Evolutionary conservation across 2,888 invertebrate genomes (phyloP), one percentile per base, ranked within the genome.

Genomic region (Herminia tarsipennalis): DNA sequence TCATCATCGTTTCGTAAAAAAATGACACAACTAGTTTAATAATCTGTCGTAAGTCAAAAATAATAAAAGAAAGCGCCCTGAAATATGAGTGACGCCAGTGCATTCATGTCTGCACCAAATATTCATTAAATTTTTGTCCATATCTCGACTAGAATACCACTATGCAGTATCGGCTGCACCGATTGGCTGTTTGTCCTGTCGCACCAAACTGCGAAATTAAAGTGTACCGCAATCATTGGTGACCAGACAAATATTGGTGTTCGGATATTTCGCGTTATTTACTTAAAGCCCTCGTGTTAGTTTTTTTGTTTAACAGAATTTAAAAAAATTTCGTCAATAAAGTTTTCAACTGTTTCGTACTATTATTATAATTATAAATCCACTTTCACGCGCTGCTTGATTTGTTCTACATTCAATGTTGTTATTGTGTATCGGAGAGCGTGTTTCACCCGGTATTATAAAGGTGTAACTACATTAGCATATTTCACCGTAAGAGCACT

Each of bases 211-310:
- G 5, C 12, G 8, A 45, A 39, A 45, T 45, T 24, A 46, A 46
- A 46, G 24, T 32, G 35, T 9, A 27, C 17, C 25, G 35, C 40
- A 46, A 46, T 46, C 25, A 40, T 36, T 30, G 30, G 29, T 9
- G 12, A 10, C 13, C 35, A 24, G 9, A 29, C 34, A 39, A 45
- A 45, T 45, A 34, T 45, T 39, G 33, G 21, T 6, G 14, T 44
- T 27, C 22, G 13, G 21, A 20, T 39, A n/a, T 29, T 27, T 14
- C 32, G 33, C 25, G 14, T 20, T 25, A 9, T 12, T 5, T 4
- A 5, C 12, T 25, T 6, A 13, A n/a, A n/a, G n/a, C n/a, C n/a
- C n/a, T n/a, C n/a, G n/a, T n/a, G n/a, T n/a, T n/a, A n/a, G n/a
- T n/a, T n/a, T n/a, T n/a, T n/a, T n/a, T n/a, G n/a, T n/a, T n/a